phyloP scores from a whole-genome alignment of 1,140 invertebrate species.

The Monomorium pharaonis region DNA sequence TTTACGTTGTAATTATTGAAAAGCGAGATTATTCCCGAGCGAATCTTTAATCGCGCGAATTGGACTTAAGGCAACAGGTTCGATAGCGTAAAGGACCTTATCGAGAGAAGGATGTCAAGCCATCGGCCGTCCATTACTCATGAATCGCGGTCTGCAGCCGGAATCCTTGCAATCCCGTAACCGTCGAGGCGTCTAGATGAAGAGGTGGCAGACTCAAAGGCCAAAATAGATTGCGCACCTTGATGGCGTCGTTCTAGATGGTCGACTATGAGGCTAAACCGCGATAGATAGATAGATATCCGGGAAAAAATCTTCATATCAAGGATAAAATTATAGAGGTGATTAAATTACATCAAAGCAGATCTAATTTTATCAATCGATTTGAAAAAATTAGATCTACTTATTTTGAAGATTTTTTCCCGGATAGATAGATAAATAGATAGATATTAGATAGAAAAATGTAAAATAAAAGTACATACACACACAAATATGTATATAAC shows the following conservation, averaged over 20 bases:
- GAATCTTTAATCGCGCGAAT: constrained; percentile 13
- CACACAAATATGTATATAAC: no score
- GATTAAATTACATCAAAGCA: no score
- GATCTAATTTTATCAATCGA: no score
- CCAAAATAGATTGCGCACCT: constrained; percentile 45
- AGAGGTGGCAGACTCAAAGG: constrained; percentile 39
- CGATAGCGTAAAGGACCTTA: background rate
- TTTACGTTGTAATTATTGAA: constrained; percentile 3
- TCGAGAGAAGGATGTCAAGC: constrained; percentile 20
- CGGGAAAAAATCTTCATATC: no score
- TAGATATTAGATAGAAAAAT: background rate
- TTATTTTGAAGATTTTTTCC: no score
- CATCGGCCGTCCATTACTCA: constrained; percentile 52
- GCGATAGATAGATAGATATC: background rate
- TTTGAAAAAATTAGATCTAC: no score
- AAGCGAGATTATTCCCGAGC: background rate
- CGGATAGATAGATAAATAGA: no score
- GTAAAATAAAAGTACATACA: background rate
- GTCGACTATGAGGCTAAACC: background rate
- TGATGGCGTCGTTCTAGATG: constrained; percentile 23
- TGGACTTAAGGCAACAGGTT: constrained; percentile 40
- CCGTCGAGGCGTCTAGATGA: constrained; percentile 21
- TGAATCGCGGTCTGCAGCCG: constrained; percentile 42
- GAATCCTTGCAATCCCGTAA: constrained; percentile 46
- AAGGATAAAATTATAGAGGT: no score